Base-by-base conservation (phyloP, 2,797 vertebrate species). In the Oreortyx pictus region DNA sequence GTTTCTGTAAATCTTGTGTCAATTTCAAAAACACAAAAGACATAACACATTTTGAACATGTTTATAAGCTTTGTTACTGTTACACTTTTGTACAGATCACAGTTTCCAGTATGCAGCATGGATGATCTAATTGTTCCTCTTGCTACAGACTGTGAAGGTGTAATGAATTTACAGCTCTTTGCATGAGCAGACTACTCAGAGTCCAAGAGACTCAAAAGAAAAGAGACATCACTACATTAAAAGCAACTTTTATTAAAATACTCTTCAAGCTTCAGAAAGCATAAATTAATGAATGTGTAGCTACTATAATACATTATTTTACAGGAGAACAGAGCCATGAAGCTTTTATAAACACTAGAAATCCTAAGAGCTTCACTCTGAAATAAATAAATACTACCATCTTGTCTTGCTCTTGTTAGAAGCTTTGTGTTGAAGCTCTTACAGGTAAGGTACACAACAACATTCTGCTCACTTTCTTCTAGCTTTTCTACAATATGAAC, bases 291-390 rank as follows among this genome's bases (percentile, higher is more conserved):
- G 73, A 93, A 85, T 84, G 93, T 88, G 92, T 82, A 95, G 81
- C 95, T 97, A 96, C 95, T 97, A 98, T 98, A 97, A 97, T 98
- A 98, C 97, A 98, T 97, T 98, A 98, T 97, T 97, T 97, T 98
- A 98, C 97, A 98, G 94, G 87, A 96, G 93, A 97, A 95, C 25
- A 91, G 80, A 90, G 94, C 82, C 95, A 74, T 72, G 67, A 94
- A 97, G 90, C 85, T 91, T 96, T 86, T 90, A 95, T 84, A 84
- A 94, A 79, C 77, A 82, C 84, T 82, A 95, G 93, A 96, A 82
- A 94, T 49, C 67, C 72, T 94, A 91, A 18, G 56, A 94, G 95
- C 44, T 96, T 90, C 83, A 97, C 86, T 35, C 75, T 86, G 91
- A 23, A 95, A 96, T 95, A 92, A 97, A 95, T 96, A 97, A 97